These are phyloP conservation scores for Callorhinus ursinus DNA, from an alignment of 2,113 vertebrate species.

Conservation along the genomic window DNA sequence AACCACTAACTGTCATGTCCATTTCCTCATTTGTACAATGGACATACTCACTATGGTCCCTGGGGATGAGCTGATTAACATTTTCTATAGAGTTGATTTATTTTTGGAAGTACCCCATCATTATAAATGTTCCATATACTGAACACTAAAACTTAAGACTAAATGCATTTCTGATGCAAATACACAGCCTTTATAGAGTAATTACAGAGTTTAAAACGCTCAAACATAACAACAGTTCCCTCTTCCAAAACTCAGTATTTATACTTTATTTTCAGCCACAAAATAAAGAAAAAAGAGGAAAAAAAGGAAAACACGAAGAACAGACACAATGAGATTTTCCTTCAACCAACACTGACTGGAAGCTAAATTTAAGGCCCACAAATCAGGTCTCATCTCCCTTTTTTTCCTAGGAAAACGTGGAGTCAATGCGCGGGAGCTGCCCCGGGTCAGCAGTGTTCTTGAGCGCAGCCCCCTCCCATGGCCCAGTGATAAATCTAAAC, in stretches of 20 bases:
- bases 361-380: background rate
- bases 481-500: background rate
- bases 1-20: conserved; percentile 62
- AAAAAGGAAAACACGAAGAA: background rate
- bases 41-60: conserved; percentile 1
- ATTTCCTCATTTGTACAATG: conserved; percentile 58
- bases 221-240: conserved; percentile 29
- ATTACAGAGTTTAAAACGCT: conserved; percentile 62
- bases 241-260: conserved; percentile 31
- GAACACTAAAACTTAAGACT: background rate
- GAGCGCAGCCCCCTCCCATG: fast-evolving
- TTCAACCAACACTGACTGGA: background rate
- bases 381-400: background rate
- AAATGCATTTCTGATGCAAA: conserved; percentile 40
- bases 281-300: background rate
- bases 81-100: conserved; percentile 63
- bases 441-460: background rate
- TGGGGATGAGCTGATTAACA: conserved; percentile 43
- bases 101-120: conserved; percentile 50
- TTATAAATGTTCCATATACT: conserved; percentile 44
- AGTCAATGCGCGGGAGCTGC: fast-evolving
- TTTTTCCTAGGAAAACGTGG: background rate
- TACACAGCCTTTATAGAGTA: conserved; percentile 26
- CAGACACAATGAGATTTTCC: background rate
- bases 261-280: background rate